These are phyloP conservation scores for Muschampia plurimacula DNA, from an alignment of 2,888 invertebrate species.

Conservation along the genomic window DNA sequence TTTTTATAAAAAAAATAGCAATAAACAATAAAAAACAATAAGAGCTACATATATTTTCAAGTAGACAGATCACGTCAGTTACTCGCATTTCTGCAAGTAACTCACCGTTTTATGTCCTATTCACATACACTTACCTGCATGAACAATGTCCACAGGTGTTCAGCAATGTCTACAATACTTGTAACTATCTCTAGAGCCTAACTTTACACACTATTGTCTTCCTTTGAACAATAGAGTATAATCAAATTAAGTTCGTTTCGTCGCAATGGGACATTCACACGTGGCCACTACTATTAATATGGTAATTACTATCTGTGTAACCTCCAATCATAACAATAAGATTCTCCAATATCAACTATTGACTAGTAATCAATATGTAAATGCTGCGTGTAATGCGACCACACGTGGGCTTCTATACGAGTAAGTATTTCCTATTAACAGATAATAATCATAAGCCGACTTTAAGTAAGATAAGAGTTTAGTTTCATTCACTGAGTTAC, in stretches of 20 bases:
- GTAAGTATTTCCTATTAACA: constrained; percentile 30
- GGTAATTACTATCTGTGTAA: neutral
- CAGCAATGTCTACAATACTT: constrained; percentile 37
- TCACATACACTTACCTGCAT: constrained; percentile 35
- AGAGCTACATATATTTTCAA: neutral
- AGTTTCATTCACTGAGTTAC: constrained; percentile 14
- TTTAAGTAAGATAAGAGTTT: constrained; percentile 15
- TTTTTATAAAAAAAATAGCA: neutral
- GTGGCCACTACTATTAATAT: constrained; percentile 47
- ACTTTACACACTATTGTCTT: constrained; percentile 51
- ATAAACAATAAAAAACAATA: neutral
- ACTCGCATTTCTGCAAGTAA: constrained; percentile 27
- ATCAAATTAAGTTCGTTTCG: constrained; percentile 61
- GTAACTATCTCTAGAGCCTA: constrained; percentile 32
- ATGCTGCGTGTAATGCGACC: constrained; percentile 19
- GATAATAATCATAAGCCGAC: constrained; percentile 32
- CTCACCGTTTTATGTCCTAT: constrained; percentile 36
- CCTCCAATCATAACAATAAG: constrained; percentile 44
- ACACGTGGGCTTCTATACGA: constrained; percentile 4
- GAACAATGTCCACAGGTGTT: constrained; percentile 55
- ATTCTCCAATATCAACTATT: constrained; percentile 23
- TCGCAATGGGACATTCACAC: constrained; percentile 50
- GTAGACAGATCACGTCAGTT: neutral
- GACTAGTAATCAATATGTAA: constrained; percentile 23
- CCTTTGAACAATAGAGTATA: constrained; percentile 61